Percentiles rank a stretch among this genome's conserved stretches.
Evolutionary conservation across 2,888 invertebrate species (phyloP).

Genomic region (Agriopis leucophaearia): DNA sequence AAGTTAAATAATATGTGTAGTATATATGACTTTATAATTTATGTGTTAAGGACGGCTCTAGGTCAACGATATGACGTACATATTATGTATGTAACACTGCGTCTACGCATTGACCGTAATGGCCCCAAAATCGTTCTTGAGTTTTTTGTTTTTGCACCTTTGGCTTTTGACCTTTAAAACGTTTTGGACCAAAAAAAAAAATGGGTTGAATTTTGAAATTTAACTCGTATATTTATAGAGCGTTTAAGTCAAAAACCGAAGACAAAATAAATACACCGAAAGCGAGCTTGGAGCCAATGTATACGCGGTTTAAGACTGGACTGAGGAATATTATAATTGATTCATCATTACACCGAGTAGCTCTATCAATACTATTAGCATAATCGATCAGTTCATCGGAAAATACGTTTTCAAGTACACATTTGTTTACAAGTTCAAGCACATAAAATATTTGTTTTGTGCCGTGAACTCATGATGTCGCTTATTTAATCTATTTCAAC

Average conservation of each 20-base stretch:
- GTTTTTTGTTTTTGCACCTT: too few relatives aligned
- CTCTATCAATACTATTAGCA: slow-evolving; percentile 20
- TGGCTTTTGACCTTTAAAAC: too few relatives aligned
- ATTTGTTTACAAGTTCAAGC: slow-evolving; percentile 22
- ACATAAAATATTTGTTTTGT: slow-evolving; percentile 11
- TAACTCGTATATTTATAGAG: too few relatives aligned
- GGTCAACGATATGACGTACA: slow-evolving; percentile 14
- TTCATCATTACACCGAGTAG: slow-evolving; percentile 6
- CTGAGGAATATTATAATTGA: neutral
- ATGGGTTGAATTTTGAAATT: too few relatives aligned
- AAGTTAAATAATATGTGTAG: slow-evolving; percentile 9
- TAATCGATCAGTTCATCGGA: slow-evolving; percentile 17
- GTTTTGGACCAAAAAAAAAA: too few relatives aligned
- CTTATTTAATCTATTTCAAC: neutral
- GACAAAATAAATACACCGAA: too few relatives aligned
- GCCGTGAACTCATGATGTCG: slow-evolving; percentile 1
- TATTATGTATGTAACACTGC: neutral
- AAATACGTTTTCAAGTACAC: slow-evolving; percentile 23
- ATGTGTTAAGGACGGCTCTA: slow-evolving; percentile 21
- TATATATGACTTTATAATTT: slow-evolving; percentile 7
- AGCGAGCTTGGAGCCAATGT: too few relatives aligned
- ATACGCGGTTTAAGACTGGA: too few relatives aligned
- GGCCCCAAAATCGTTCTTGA: too few relatives aligned
- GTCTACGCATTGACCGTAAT: too few relatives aligned
- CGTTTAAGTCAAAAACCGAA: too few relatives aligned